These are phyloP conservation scores for Chrysochloris asiatica DNA, from an alignment of 2,113 vertebrate genomes.

Conservation along the genomic window DNA sequence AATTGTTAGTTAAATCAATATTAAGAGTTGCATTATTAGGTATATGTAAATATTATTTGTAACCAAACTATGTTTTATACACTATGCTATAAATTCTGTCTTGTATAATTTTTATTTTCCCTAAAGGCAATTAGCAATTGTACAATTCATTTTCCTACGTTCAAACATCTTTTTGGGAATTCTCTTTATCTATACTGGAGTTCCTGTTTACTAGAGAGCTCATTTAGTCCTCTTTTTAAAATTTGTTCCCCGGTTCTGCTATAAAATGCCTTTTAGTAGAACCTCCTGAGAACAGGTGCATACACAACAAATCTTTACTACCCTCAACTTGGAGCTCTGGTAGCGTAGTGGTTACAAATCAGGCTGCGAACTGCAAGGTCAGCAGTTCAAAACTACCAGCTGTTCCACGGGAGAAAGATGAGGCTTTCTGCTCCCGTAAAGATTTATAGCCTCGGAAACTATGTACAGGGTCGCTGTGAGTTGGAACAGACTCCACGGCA, in stretches of 20 bases:
- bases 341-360: no score
- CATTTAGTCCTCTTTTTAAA: not conserved
- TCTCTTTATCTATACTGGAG: not conserved
- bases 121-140: not conserved
- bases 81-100: no score
- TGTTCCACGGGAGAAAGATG: no score
- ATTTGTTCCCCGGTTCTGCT: not conserved
- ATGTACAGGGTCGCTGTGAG: no score
- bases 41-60: not conserved
- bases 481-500: no score
- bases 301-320: not conserved
- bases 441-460: no score
- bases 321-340: no score
- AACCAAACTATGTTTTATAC: not conserved
- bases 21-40: not conserved
- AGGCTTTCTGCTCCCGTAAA: no score
- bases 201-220: not conserved
- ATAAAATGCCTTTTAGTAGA: not conserved
- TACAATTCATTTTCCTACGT: not conserved
- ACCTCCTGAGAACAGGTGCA: not conserved
- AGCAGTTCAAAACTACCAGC: no score
- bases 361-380: no score
- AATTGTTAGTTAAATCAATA: not conserved
- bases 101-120: not conserved
- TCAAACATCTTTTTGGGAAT: not conserved